phyloP scores from a whole-genome alignment of 2,113 vertebrate species.

The Leucoraja erinaceus region DNA sequence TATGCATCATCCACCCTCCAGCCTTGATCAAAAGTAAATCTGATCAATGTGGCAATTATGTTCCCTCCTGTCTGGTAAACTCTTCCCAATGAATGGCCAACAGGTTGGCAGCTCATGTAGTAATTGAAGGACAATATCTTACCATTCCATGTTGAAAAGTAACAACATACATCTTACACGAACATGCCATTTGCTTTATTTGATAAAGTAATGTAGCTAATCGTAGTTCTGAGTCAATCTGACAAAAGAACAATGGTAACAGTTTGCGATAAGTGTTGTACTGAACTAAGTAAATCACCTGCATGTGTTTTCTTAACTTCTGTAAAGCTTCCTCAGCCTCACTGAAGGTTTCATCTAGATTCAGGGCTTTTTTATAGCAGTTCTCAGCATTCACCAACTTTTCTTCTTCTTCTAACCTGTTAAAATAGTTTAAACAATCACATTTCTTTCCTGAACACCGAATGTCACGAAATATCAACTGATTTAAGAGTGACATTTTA shows the following conservation, averaged over 20 bases:
- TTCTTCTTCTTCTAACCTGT: constrained; percentile 86
- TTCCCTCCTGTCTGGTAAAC: not conserved
- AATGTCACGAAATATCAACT: not conserved
- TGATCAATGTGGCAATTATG: not conserved
- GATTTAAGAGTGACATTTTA: not conserved
- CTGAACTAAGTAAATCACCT: constrained; percentile 70
- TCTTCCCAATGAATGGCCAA: not conserved
- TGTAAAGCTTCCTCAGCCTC: constrained; percentile 82
- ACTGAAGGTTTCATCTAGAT: constrained; percentile 73
- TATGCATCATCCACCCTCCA: not conserved
- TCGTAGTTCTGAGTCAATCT: not conserved
- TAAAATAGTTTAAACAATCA: not conserved
- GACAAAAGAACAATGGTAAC: not conserved
- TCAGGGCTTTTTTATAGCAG: constrained; percentile 79
- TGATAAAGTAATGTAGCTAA: not conserved
- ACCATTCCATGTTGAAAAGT: not conserved
- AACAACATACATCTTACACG: not conserved
- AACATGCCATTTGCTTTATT: not conserved
- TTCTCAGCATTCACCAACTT: constrained; percentile 85
- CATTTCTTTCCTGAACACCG: not conserved
- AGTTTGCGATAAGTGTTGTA: not conserved
- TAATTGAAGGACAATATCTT: not conserved
- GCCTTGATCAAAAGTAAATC: not conserved
- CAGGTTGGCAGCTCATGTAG: not conserved
- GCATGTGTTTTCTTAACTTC: constrained; percentile 81